Conservation (phyloP, 2,113 vertebrate species). For the Cygnus buccinator region DNA sequence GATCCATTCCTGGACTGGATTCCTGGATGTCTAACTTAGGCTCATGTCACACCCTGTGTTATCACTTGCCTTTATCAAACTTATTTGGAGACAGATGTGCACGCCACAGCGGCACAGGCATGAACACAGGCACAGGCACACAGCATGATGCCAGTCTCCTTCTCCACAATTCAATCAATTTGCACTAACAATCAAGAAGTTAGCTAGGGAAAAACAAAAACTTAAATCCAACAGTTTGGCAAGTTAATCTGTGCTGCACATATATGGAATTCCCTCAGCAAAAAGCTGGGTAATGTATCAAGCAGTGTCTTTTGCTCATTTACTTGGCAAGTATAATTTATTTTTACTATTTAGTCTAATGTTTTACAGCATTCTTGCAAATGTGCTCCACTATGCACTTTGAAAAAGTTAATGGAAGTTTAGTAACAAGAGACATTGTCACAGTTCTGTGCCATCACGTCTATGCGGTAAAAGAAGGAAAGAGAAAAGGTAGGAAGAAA, state of each 20-base stretch:
- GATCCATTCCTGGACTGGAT: neutral
- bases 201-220: neutral
- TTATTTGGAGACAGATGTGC: rapidly evolving
- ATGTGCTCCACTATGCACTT: neutral
- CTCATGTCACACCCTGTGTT: rapidly evolving
- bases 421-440: neutral
- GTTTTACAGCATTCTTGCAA: neutral
- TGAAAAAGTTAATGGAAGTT: neutral
- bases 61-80: neutral
- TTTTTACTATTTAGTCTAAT: neutral
- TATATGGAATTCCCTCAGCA: neutral
- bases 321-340: neutral
- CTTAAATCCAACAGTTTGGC: neutral
- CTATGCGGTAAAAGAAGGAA: neutral
- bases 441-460: neutral
- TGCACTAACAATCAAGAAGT: neutral
- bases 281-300: neutral
- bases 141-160: rapidly evolving
- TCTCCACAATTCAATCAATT: neutral
- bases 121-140: neutral
- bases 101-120: neutral
- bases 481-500: neutral
- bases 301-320: neutral
- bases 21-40: neutral
- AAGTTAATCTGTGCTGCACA: neutral